phyloP scores from a whole-genome alignment of 2,888 invertebrate genomes.

The Nephrotoma guestfalica region DNA sequence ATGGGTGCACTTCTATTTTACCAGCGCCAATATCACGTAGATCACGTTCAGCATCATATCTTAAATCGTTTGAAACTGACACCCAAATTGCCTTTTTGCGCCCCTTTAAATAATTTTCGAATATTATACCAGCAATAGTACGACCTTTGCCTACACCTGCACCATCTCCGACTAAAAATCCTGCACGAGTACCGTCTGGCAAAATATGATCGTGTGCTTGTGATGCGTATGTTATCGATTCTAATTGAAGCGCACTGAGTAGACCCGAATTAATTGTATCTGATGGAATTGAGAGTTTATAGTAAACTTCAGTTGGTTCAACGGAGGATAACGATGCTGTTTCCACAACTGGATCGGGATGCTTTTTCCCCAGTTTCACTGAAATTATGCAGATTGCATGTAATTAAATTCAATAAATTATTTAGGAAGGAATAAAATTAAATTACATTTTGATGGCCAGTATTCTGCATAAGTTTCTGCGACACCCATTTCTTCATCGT shows the following conservation, averaged over 20 bases:
- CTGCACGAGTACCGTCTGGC: conserved; percentile 80
- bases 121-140: conserved; percentile 95
- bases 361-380: conserved; percentile 88
- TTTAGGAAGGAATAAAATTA: neutral
- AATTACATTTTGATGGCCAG: conserved; percentile 83
- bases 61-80: conserved; percentile 95
- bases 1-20: conserved; percentile 73
- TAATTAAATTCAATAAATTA: neutral
- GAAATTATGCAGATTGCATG: conserved; percentile 15
- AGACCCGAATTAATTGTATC: conserved; percentile 71
- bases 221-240: conserved; percentile 92
- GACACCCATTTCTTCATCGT: conserved; percentile 93
- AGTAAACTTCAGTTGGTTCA: conserved; percentile 86
- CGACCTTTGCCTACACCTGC: conserved; percentile 97
- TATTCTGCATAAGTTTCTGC: conserved; percentile 98
- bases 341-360: conserved; percentile 98
- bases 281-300: conserved; percentile 67
- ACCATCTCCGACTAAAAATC: conserved; percentile 95
- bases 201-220: conserved; percentile 90
- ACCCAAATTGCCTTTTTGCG: conserved; percentile 96
- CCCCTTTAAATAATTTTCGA: conserved; percentile 89
- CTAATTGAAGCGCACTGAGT: conserved; percentile 90
- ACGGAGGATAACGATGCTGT: conserved; percentile 95
- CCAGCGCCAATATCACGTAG: conserved; percentile 86
- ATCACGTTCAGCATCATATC: conserved; percentile 95